Percentiles rank a stretch among this genome's conserved stretches.
Conservation (phyloP, 1,140 invertebrate species). For the Dryas iulia region DNA sequence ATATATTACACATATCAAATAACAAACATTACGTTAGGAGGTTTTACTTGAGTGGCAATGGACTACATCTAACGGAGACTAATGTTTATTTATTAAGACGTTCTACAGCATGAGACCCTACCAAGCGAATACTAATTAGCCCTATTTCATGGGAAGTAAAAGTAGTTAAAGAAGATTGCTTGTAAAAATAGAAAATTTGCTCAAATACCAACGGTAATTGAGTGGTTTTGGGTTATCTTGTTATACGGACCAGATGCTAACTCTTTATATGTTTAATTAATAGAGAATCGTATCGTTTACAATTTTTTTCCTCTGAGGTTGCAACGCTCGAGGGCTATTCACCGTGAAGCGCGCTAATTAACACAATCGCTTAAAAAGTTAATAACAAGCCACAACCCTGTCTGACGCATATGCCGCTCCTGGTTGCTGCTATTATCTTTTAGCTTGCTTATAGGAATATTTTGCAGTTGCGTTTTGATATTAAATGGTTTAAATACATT, state of each 20-base stretch:
- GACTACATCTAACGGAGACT: background rate
- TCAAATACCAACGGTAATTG: background rate
- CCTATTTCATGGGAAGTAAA: background rate
- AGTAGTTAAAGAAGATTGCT: background rate
- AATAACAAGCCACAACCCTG: slow-evolving; percentile 70
- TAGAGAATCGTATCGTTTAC: slow-evolving; percentile 62
- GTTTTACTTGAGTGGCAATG: background rate
- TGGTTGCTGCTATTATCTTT: slow-evolving; percentile 40
- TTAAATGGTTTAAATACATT: background rate
- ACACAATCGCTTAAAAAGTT: slow-evolving; percentile 78
- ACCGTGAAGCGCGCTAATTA: slow-evolving; percentile 71
- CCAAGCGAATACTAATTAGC: background rate
- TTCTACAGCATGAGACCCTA: background rate
- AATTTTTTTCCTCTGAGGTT: slow-evolving; percentile 50
- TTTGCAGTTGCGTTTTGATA: background rate
- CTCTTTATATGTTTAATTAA: slow-evolving; percentile 63
- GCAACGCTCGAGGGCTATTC: slow-evolving; percentile 53
- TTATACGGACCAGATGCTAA: slow-evolving; percentile 19
- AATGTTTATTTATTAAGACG: background rate
- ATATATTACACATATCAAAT: background rate
- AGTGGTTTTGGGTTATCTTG: background rate
- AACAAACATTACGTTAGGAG: background rate
- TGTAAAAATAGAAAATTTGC: background rate
- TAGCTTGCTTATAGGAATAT: slow-evolving; percentile 1
- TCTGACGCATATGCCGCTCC: slow-evolving; percentile 65